Conservation (phyloP, 92 coral and sea anemone species). For the Micromussa lordhowensis region DNA sequence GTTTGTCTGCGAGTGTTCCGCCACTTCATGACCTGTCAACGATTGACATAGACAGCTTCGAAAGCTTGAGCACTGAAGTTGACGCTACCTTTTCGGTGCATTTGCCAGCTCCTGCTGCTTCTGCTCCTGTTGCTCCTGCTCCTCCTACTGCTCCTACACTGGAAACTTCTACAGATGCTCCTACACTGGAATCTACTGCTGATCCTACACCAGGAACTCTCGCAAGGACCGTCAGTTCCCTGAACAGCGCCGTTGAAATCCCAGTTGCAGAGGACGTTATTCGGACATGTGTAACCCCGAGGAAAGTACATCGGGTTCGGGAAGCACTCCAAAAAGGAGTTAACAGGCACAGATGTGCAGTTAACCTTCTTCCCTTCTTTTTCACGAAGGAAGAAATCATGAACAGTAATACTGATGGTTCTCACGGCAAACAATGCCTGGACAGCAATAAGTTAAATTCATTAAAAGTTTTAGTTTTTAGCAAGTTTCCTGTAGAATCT, state of each 20-base stretch:
- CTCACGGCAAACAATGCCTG: neutral
- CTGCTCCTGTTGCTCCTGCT: too few relatives aligned
- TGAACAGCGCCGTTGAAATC: neutral
- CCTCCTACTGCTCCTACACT: too few relatives aligned
- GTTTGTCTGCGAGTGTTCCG: too few relatives aligned
- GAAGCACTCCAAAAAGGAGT: neutral
- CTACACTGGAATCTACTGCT: too few relatives aligned
- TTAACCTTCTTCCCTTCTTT: neutral
- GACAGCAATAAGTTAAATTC: constrained; percentile 10
- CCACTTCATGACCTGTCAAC: too few relatives aligned
- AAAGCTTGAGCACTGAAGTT: too few relatives aligned
- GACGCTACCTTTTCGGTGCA: too few relatives aligned
- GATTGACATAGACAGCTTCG: too few relatives aligned
- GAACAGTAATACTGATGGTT: neutral
- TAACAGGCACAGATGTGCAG: neutral
- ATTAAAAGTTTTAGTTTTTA: neutral
- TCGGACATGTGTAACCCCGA: neutral
- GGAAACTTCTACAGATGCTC: too few relatives aligned
- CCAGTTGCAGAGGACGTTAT: neutral
- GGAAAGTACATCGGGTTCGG: neutral
- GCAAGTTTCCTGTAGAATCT: neutral
- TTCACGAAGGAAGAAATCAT: neutral
- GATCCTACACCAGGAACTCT: neutral
- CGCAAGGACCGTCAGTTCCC: neutral
- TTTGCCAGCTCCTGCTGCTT: too few relatives aligned